These are phyloP conservation scores for Apodemus speciosus DNA, from an alignment of 2,113 vertebrate species.

Conservation along the genomic window DNA sequence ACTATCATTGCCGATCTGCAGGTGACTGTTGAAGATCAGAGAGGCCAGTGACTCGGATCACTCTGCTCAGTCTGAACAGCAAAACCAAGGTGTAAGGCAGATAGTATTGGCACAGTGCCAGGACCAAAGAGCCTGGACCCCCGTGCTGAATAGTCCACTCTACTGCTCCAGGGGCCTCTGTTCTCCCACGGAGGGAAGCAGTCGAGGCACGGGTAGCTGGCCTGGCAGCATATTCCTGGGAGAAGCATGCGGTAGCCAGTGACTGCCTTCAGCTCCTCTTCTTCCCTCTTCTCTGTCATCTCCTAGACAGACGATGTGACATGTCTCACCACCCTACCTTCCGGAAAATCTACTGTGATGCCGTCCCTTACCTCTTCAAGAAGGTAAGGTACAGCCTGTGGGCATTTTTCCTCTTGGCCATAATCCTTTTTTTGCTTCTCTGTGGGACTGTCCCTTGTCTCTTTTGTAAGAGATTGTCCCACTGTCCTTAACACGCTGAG, in stretches of 20 bases:
- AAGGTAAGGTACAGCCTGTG: slow-evolving; percentile 82
- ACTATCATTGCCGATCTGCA: not conserved
- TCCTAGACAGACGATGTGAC: slow-evolving; percentile 84
- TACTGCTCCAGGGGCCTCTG: not conserved
- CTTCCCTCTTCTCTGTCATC: not conserved
- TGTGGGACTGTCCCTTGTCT: not conserved
- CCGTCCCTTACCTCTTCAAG: slow-evolving; percentile 89
- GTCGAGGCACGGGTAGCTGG: no score
- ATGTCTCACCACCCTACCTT: slow-evolving; percentile 88
- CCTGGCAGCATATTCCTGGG: not conserved
- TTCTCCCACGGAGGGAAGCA: not conserved
- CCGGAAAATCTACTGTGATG: slow-evolving; percentile 89
- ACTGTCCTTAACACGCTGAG: not conserved
- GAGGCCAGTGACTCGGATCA: not conserved
- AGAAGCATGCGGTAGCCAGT: not conserved
- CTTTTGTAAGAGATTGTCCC: not conserved
- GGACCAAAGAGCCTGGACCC: not conserved
- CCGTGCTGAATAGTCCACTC: not conserved
- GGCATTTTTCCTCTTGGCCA: not conserved
- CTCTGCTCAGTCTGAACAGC: not conserved
- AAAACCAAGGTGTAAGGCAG: not conserved
- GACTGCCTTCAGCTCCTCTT: not conserved
- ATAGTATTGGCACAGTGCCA: not conserved
- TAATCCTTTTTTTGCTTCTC: not conserved
- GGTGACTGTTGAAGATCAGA: not conserved